phyloP scores from a whole-genome alignment of 2,113 vertebrate genomes.

The Sitta europaea region DNA sequence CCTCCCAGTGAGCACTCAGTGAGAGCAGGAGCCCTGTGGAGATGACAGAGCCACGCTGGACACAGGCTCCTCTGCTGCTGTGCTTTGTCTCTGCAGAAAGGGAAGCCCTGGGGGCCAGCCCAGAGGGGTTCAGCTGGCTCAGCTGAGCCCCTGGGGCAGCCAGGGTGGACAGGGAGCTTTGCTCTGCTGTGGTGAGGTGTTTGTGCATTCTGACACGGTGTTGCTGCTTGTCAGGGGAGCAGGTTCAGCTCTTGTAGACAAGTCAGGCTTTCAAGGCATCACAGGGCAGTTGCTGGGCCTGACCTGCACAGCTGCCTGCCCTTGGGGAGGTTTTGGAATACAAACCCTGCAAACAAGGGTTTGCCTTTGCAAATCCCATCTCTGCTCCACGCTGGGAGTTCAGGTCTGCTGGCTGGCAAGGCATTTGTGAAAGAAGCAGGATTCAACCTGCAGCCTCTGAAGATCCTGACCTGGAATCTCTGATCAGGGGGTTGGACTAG shows the following conservation, averaged over 20 bases:
- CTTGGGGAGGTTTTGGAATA: neutral
- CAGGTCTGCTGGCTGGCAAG: neutral
- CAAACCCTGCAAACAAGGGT: neutral
- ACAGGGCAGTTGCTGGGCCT: neutral
- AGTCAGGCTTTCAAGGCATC: neutral
- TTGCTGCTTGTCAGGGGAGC: neutral
- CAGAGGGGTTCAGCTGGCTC: neutral
- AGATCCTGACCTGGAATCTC: neutral
- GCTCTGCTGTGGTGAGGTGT: neutral
- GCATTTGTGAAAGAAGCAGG: neutral
- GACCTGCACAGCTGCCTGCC: neutral
- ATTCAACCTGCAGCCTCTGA: neutral
- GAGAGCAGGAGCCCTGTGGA: accelerated
- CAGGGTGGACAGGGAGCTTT: neutral
- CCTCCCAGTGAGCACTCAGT: accelerated
- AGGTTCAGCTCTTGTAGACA: neutral
- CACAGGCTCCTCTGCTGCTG: neutral
- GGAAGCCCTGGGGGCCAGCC: neutral
- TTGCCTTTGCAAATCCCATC: neutral
- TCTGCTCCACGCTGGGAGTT: neutral
- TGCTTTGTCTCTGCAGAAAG: neutral
- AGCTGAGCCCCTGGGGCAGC: neutral
- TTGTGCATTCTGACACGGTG: neutral
- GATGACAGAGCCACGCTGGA: neutral
- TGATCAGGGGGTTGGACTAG: neutral